phyloP scores from a whole-genome alignment of 2,888 invertebrate species.

The Volucella inanis region DNA sequence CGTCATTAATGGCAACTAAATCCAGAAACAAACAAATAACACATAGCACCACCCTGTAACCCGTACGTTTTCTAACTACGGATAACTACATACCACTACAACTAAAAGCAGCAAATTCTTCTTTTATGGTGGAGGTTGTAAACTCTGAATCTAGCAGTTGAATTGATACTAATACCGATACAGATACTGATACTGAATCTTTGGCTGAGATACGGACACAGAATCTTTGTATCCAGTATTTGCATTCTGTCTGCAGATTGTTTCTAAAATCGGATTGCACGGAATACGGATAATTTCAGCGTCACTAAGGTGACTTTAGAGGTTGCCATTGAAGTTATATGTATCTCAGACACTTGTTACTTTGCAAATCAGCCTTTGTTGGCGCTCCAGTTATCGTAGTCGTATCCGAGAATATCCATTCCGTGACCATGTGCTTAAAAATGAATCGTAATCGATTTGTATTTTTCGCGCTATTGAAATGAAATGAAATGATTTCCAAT shows the following conservation, averaged over 20 bases:
- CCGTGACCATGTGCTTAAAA: not conserved
- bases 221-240: constrained; percentile 9
- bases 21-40: constrained; percentile 60
- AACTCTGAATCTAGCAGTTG: too few species aligned
- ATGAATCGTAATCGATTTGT: constrained; percentile 39
- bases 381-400: not conserved
- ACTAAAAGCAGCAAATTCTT: not conserved
- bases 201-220: too few species aligned
- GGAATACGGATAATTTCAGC: constrained; percentile 12
- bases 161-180: too few species aligned
- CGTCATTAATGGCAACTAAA: constrained; percentile 71
- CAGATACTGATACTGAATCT: too few species aligned
- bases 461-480: constrained; percentile 2
- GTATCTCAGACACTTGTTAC: constrained; percentile 52
- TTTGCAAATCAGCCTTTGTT: constrained; percentile 36
- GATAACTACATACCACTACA: constrained; percentile 11
- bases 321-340: constrained; percentile 9
- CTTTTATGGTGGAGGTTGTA: too few species aligned
- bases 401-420: not conserved
- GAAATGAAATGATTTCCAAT: not conserved
- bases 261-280: constrained; percentile 12
- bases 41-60: constrained; percentile 16
- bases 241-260: constrained; percentile 27
- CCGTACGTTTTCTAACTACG: not conserved
- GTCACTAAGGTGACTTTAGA: constrained; percentile 1